phyloP scores from a whole-genome alignment of 1,140 invertebrate species.

The Xylocopa sonorina region DNA sequence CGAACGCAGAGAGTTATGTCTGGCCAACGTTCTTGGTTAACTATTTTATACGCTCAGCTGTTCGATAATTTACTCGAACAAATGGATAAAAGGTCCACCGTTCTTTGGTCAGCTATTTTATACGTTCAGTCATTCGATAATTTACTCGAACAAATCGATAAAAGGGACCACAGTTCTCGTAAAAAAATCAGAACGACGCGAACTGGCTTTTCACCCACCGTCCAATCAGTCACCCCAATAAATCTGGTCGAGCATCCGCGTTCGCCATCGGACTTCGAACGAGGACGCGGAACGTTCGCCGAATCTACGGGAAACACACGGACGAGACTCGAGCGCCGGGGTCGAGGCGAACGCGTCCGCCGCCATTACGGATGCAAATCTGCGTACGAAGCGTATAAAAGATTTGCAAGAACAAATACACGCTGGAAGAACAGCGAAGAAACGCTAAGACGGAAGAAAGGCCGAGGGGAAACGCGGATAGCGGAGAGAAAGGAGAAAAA shows the following conservation, averaged over 20 bases:
- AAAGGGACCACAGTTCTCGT: too few species aligned
- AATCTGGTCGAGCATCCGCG: not conserved
- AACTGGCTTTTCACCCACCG: not conserved
- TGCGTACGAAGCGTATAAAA: conserved; percentile 75
- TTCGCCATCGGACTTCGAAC: not conserved
- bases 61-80: too few species aligned
- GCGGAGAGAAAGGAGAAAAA: not conserved
- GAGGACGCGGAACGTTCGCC: too few species aligned
- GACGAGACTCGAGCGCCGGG: not conserved
- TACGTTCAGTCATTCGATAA: too few species aligned
- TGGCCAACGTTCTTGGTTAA: too few species aligned
- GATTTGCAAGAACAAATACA: conserved; percentile 78
- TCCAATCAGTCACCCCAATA: not conserved
- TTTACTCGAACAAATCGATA: too few species aligned
- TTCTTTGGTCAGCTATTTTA: too few species aligned
- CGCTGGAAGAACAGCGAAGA: not conserved
- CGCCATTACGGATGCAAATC: conserved; percentile 77
- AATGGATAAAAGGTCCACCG: too few species aligned
- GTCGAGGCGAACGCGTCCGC: conserved; percentile 30
- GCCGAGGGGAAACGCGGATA: not conserved
- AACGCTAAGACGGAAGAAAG: not conserved
- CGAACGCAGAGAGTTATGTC: too few species aligned
- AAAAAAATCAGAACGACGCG: not conserved
- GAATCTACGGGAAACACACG: conserved; percentile 3
- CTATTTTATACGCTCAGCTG: too few species aligned